Base-by-base conservation (phyloP, 2,113 vertebrate genomes). In the Pachycephala philippinensis region DNA sequence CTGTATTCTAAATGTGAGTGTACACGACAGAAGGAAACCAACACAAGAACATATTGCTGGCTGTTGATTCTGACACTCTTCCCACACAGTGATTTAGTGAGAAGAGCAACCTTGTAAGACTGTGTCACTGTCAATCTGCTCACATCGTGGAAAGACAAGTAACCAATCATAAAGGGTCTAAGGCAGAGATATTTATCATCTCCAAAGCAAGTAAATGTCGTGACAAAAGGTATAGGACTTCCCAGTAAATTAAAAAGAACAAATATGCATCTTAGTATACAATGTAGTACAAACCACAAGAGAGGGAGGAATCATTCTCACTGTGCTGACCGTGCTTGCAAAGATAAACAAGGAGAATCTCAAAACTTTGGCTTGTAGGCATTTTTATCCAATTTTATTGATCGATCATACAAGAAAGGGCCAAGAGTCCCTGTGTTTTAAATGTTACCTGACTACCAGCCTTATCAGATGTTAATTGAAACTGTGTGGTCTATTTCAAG, bases 21-120 rank as follows among this genome's bases (percentile, higher is more conserved):
- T 52, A 33, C 3, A 3, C 2, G 44, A 80, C 76, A 87, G 89
- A 86, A 89, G 80, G 76, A 89, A 91, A 49, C 59, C 76, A 64
- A 37, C 64, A 70, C 69, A 84, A 22, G 74, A 77, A 50, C 59
- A 80, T 86, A 80, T 64, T 96, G 84, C 68, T 95, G 84, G 59
- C 68, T 91, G 84, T 95, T 97, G 91, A n/a, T 92, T 83, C 95
- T 94, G 71, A 81, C 77, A 7, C 42, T 69, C 71, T 60, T 95
- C 89, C 61, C 79, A 83, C 89, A 61, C 24, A 49, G 11, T 13
- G 50, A 57, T 61, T 87, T 87, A 70, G 28, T 57, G 84, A 76
- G 79, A 84, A 96, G 71, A 90, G 45, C 68, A 89, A 24, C 76
- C 53, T 77, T 86, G 33, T 68, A 60, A 85, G 63, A 37, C 53